Conservation (phyloP, 2,113 vertebrate species). For the Diadophis punctatus region DNA sequence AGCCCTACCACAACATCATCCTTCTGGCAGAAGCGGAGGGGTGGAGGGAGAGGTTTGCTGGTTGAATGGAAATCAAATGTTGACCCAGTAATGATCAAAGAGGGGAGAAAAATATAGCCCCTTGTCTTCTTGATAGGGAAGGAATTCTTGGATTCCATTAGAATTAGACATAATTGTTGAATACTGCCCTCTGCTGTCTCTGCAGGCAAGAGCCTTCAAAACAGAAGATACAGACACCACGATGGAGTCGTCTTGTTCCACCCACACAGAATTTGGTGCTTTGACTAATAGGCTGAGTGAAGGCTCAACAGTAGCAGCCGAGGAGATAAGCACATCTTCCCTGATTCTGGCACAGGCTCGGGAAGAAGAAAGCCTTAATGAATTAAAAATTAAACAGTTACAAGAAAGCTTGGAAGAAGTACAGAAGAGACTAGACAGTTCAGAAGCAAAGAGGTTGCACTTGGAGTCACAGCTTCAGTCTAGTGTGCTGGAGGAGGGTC, state of each 20-base stretch:
- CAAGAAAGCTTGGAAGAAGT: slow-evolving; percentile 75
- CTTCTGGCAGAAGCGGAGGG: neutral
- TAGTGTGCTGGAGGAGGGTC: slow-evolving; percentile 39
- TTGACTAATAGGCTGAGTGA: slow-evolving; percentile 51
- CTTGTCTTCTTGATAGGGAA: neutral
- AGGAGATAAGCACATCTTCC: slow-evolving; percentile 50
- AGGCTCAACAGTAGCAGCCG: neutral
- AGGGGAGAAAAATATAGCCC: neutral
- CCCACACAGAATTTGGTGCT: slow-evolving; percentile 73
- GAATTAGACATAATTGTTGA: neutral
- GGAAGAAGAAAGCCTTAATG: slow-evolving; percentile 45
- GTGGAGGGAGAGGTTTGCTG: neutral
- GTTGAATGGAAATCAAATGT: neutral
- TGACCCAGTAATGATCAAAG: neutral
- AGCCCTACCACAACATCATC: neutral
- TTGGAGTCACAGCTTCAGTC: slow-evolving; percentile 73
- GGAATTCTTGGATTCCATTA: neutral
- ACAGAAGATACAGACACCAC: slow-evolving; percentile 64
- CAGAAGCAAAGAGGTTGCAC: slow-evolving; percentile 72
- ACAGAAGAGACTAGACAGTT: slow-evolving; percentile 75
- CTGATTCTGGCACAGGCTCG: slow-evolving; percentile 27
- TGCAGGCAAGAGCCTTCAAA: slow-evolving; percentile 65
- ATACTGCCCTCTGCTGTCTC: slow-evolving; percentile 28
- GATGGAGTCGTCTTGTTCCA: slow-evolving; percentile 76
- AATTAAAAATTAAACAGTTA: slow-evolving; percentile 71